Evolutionary conservation across 2,113 vertebrate genomes (phyloP), one percentile per base, ranked within the genome.

Genomic region (Lycaon pictus): DNA sequence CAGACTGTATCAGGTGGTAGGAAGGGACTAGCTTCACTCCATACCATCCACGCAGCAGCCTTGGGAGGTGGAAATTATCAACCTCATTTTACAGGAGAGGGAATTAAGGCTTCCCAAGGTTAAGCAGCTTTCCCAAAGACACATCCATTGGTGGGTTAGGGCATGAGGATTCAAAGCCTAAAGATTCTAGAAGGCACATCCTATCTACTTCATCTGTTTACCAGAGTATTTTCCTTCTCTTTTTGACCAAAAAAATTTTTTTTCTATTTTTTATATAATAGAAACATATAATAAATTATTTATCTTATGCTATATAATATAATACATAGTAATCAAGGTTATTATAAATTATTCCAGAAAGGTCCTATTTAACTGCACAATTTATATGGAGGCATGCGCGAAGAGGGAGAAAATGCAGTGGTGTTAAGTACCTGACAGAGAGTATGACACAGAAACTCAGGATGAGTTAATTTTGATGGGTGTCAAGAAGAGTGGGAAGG

Each of bases 331-430:
- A 80, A 79, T 43, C 10, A 51, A 81, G 62, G 27, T 29, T 60
- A 60, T 92, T 93, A 58, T 53, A 43, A 51, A 84, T 85, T 85
- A 72, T 67, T 43, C 43, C 56, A 90, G 72, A 67, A 92, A 86
- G 80, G 16, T 29, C 32, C 81, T 48, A 25, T 19, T 11, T 62
- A 90, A 96, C 87, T 37, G 6, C 9, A 35, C 23, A 35, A 11
- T 2, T 25, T 29, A 63, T 76, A 53, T 63, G 27, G 43, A 22
- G 23, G 60, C 19, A 85, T 1, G 32, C 16, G 25, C 16, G 63
- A 74, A 84, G 12, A 60, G 25, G 35, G 5, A 37, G 48, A 7
- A 62, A 32, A 92, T 51, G 11, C 32, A 82, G 1, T 23, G 9
- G 27, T 60, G 3, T 43, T 69, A 19, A 80, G 8, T 71, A 27